Evolutionary conservation across 2,113 vertebrate species (phyloP).

Genomic region (Ctenomys sociabilis): DNA sequence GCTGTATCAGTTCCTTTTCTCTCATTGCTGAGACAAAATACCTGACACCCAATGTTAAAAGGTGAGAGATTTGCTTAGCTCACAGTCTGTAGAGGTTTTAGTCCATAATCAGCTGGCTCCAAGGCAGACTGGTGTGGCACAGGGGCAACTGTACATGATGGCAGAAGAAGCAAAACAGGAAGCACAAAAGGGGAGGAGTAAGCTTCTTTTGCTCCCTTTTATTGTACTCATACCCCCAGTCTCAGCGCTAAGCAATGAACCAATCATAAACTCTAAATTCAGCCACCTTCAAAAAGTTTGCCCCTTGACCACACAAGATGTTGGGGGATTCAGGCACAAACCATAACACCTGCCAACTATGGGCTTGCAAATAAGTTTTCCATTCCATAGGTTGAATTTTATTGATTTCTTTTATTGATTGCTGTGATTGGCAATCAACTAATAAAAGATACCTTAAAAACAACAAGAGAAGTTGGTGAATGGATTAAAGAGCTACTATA

Average conservation of each 20-base stretch:
- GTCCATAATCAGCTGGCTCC: neutral
- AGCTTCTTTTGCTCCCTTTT: neutral
- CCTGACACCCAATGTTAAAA: neutral
- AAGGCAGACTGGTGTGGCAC: neutral
- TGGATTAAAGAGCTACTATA: neutral
- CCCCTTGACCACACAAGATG: too few species aligned
- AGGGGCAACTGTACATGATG: neutral
- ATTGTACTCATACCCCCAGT: neutral
- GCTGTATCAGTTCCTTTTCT: neutral
- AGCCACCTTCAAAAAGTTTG: too few species aligned
- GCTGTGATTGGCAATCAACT: neutral
- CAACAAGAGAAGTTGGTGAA: neutral
- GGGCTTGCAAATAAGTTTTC: neutral
- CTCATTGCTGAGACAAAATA: neutral
- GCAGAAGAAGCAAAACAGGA: neutral
- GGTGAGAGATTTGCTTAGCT: neutral
- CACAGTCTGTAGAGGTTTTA: neutral
- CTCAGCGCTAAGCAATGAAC: neutral
- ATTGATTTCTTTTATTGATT: neutral
- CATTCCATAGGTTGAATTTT: neutral
- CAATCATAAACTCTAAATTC: too few species aligned
- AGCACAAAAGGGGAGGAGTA: neutral
- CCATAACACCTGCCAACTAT: neutral
- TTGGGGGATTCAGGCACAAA: too few species aligned
- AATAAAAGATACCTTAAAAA: neutral